Conservation (phyloP, 2,888 invertebrate genomes). For the Platynereis dumerilii region DNA sequence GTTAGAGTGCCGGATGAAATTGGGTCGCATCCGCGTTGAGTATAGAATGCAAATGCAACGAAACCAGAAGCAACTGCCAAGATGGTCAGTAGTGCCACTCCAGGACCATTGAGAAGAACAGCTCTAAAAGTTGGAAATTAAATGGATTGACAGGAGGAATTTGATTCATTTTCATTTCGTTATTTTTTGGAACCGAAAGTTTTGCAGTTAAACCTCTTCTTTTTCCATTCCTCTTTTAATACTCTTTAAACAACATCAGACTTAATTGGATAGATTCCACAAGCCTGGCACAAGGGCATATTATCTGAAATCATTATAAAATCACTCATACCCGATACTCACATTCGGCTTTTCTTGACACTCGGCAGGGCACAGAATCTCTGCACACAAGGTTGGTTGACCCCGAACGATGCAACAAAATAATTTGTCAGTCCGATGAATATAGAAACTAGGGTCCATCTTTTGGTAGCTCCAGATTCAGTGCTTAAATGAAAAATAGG, state of each 20-base stretch:
- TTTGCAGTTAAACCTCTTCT: no score
- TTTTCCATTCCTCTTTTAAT: no score
- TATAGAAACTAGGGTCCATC: constrained; percentile 2
- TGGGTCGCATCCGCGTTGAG: constrained; percentile 18
- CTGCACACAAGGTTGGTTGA: constrained; percentile 22
- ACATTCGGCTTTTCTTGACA: constrained; percentile 1
- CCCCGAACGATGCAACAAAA: constrained; percentile 15
- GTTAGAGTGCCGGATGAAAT: constrained; percentile 8
- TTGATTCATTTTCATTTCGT: no score
- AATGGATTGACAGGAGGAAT: no score
- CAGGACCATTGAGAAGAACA: constrained; percentile 15
- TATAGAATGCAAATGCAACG: constrained; percentile 23
- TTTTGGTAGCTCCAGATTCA: not conserved
- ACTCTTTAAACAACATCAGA: no score
- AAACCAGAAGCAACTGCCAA: constrained; percentile 15
- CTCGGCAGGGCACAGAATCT: constrained; percentile 15
- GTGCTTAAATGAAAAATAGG: no score
- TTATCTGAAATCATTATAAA: no score
- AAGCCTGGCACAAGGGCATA: no score
- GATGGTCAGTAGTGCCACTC: not conserved
- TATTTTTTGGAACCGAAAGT: no score
- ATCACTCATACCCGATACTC: no score
- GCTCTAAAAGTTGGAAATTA: no score
- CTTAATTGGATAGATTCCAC: no score
- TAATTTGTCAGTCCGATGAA: constrained; percentile 10